phyloP scores from a whole-genome alignment of 1,140 invertebrate species.

The Belonocnema kinseyi region DNA sequence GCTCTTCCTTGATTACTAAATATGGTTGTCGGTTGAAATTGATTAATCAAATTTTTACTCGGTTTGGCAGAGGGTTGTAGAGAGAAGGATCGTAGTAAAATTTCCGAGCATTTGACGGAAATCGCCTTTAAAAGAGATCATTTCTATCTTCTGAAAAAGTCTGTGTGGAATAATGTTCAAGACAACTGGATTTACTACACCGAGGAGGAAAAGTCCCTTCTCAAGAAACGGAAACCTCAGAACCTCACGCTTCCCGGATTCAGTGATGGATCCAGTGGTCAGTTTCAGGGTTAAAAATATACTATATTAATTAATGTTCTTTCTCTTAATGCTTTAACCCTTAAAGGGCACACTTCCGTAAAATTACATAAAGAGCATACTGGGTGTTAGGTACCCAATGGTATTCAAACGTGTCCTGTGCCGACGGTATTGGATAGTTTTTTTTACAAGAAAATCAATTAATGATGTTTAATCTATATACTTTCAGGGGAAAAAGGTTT shows the following conservation, averaged over 20 bases:
- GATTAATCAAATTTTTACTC: slow-evolving; percentile 38
- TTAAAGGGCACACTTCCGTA: too few relatives aligned
- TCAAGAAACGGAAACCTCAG: slow-evolving; percentile 92
- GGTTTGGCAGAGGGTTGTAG: slow-evolving; percentile 87
- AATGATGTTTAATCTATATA: too few relatives aligned
- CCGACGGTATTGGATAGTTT: too few relatives aligned
- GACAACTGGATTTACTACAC: slow-evolving; percentile 96
- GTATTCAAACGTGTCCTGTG: too few relatives aligned
- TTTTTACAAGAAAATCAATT: too few relatives aligned
- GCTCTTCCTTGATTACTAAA: too few relatives aligned
- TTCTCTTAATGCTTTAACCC: slow-evolving; percentile 1
- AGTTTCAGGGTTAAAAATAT: slow-evolving; percentile 43
- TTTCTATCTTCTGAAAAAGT: slow-evolving; percentile 88
- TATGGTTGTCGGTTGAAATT: not conserved
- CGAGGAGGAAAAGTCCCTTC: slow-evolving; percentile 89
- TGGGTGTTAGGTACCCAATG: too few relatives aligned
- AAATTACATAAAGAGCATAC: too few relatives aligned
- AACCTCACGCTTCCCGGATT: slow-evolving; percentile 91
- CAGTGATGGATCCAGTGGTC: slow-evolving; percentile 84
- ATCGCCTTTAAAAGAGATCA: slow-evolving; percentile 90
- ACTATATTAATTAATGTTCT: slow-evolving; percentile 8
- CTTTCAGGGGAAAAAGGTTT: too few relatives aligned
- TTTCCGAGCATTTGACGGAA: slow-evolving; percentile 85
- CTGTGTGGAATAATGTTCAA: slow-evolving; percentile 94
- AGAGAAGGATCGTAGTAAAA: slow-evolving; percentile 86